Percentiles rank a stretch among this genome's conserved stretches.
These are phyloP conservation scores for Scortum barcoo DNA, from an alignment of 2,113 vertebrate genomes.

Conservation along the genomic window DNA sequence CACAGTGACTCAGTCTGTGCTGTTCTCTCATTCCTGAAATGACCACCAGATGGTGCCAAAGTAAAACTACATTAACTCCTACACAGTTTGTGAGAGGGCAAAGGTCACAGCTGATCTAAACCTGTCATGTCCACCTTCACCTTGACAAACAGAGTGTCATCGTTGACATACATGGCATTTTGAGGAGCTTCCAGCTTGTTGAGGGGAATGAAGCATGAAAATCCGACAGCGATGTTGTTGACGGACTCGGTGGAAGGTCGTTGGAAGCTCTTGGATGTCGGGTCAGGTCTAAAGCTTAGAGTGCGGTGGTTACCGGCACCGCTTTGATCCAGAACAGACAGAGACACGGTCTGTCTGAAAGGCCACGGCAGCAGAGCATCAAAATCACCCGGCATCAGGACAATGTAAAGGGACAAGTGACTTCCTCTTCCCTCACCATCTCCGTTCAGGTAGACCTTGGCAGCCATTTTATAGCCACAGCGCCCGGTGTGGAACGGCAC, in stretches of 20 bases:
- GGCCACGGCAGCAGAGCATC: slow-evolving; percentile 93
- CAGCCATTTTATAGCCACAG: slow-evolving; percentile 91
- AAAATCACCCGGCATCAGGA: slow-evolving; percentile 94
- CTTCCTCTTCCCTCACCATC: slow-evolving; percentile 89
- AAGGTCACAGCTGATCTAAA: slow-evolving; percentile 34
- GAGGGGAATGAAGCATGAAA: slow-evolving; percentile 48
- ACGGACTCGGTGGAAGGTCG: background rate
- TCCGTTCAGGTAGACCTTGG: slow-evolving; percentile 90
- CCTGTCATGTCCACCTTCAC: slow-evolving; percentile 62
- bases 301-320: slow-evolving; percentile 50
- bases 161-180: slow-evolving; percentile 36
- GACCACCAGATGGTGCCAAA: background rate
- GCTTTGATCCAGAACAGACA: slow-evolving; percentile 65
- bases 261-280: slow-evolving; percentile 44
- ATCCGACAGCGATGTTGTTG: slow-evolving; percentile 56
- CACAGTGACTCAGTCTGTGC: background rate
- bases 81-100: background rate
- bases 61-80: background rate
- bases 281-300: slow-evolving; percentile 63
- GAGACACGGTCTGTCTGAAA: slow-evolving; percentile 89
- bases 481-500: slow-evolving; percentile 91
- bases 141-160: slow-evolving; percentile 64
- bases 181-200: slow-evolving; percentile 10
- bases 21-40: background rate
- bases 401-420: slow-evolving; percentile 91